These are phyloP conservation scores for Deladenus siricidicola DNA, from an alignment of 2,888 invertebrate species.

Conservation along the genomic window DNA sequence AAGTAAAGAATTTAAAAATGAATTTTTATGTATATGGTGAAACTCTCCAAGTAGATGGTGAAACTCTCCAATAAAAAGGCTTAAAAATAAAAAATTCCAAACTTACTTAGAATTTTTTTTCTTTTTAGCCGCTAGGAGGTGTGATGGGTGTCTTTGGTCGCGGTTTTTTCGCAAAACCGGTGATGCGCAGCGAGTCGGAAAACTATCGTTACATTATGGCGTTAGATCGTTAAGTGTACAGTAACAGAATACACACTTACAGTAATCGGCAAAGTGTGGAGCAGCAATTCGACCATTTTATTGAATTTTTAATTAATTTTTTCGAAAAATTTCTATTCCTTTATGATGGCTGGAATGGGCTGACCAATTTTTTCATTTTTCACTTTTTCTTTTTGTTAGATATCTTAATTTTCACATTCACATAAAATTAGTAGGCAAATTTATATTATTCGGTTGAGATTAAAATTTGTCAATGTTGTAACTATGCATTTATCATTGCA, in stretches of 20 bases:
- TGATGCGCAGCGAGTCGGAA: conserved; percentile 41
- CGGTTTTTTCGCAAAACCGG: conserved; percentile 48
- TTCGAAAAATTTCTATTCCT: too few species aligned
- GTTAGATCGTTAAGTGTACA: conserved; percentile 42
- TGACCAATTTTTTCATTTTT: not conserved
- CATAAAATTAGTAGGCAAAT: too few species aligned
- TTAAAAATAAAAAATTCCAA: not conserved
- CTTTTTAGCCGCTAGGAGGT: conserved; percentile 4
- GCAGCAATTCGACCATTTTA: too few species aligned
- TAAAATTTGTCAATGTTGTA: too few species aligned
- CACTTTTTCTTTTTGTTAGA: too few species aligned
- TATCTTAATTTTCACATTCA: too few species aligned
- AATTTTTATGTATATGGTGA: not conserved
- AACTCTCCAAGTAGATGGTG: not conserved
- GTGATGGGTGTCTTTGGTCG: conserved; percentile 41
- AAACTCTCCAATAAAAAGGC: not conserved
- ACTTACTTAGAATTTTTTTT: not conserved
- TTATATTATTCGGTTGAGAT: too few species aligned
- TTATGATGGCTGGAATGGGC: not conserved
- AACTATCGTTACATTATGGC: conserved; percentile 50
- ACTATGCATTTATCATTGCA: too few species aligned
- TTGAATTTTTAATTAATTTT: too few species aligned
- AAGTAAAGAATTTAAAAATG: too few species aligned
- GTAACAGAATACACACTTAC: too few species aligned
- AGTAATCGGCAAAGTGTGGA: too few species aligned